phyloP scores from a whole-genome alignment of 2,797 vertebrate genomes.

The Antrozous pallidus region DNA sequence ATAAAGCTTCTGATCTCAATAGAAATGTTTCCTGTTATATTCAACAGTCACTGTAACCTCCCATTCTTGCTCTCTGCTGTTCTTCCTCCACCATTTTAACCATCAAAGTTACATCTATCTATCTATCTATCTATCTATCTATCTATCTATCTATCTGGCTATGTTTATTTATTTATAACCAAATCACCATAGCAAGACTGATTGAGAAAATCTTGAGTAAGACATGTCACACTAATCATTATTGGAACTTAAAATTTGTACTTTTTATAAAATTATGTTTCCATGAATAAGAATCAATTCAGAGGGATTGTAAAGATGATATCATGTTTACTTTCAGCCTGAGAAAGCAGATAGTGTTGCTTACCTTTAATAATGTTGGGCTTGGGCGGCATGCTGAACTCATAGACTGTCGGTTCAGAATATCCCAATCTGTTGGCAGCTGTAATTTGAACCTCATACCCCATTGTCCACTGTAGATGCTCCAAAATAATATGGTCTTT shows the following conservation, averaged over 20 bases:
- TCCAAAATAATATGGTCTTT: constrained; percentile 95
- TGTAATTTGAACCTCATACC: constrained; percentile 97
- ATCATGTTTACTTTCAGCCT: neutral
- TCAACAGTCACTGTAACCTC: neutral
- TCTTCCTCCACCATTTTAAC: neutral
- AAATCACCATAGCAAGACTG: neutral
- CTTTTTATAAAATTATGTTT: neutral
- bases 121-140: too few relatives aligned
- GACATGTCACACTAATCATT: neutral
- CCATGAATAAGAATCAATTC: neutral
- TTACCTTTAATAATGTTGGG: constrained; percentile 97
- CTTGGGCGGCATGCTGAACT: constrained; percentile 98
- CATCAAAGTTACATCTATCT: neutral
- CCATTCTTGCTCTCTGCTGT: neutral
- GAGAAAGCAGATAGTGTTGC: neutral
- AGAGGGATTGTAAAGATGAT: neutral
- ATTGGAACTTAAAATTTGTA: neutral
- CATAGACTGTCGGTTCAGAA: constrained; percentile 96
- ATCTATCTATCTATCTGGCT: too few relatives aligned
- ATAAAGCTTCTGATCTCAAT: neutral
- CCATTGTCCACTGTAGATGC: constrained; percentile 96
- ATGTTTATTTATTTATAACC: too few relatives aligned
- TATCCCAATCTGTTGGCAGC: constrained; percentile 96
- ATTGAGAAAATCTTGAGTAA: neutral
- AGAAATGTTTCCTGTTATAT: neutral